Evolutionary conservation across 2,113 vertebrate species (phyloP).

Genomic region (Limnothrissa miodon): DNA sequence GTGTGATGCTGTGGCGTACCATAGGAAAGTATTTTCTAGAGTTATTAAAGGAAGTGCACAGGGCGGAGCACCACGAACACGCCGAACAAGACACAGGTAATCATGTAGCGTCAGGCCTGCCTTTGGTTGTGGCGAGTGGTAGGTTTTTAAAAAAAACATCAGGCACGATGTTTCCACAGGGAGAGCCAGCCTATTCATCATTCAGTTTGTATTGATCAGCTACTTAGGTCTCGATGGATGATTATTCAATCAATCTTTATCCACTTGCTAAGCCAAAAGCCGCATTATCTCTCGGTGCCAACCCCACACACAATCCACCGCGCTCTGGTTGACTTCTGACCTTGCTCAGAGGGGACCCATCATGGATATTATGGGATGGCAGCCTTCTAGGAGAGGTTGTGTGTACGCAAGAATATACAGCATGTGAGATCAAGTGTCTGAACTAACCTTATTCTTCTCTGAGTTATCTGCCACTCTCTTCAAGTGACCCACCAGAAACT

Average conservation of each 20-base stretch:
- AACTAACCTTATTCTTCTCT: conserved; percentile 88
- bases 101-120: too few relatives aligned
- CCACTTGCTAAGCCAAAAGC: not conserved
- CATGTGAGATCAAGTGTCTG: too few relatives aligned
- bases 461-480: conserved; percentile 91
- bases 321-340: not conserved
- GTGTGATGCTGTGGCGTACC: not conserved
- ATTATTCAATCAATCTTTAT: not conserved
- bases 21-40: not conserved
- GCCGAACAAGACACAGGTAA: not conserved
- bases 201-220: not conserved
- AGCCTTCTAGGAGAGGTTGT: not conserved
- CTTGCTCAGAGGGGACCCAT: not conserved
- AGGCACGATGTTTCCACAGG: not conserved
- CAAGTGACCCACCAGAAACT: conserved; percentile 88
- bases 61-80: too few relatives aligned
- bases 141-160: too few relatives aligned
- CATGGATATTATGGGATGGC: not conserved
- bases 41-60: not conserved
- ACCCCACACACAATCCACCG: not conserved
- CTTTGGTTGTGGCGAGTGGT: too few relatives aligned
- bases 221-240: not conserved
- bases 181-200: not conserved
- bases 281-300: not conserved
- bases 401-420: not conserved